Conservation (phyloP, 2,797 vertebrate genomes). For the Sebastes oblongus region DNA sequence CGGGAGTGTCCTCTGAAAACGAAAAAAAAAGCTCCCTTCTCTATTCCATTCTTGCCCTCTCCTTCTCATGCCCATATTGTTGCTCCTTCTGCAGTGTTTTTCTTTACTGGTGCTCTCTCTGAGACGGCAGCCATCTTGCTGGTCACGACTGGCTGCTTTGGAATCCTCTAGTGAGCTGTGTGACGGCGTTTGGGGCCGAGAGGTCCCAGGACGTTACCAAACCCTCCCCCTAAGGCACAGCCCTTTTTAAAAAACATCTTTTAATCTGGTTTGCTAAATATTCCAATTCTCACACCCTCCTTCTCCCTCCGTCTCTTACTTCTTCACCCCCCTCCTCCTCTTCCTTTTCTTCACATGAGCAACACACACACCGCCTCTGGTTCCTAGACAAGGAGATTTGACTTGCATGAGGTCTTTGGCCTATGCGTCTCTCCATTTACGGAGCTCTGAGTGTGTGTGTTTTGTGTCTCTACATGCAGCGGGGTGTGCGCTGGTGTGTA, state of each 20-base stretch:
- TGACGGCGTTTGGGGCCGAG: slow-evolving; percentile 57
- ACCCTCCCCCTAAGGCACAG: not conserved
- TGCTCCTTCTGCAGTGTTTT: slow-evolving; percentile 27
- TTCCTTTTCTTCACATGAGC: slow-evolving; percentile 17
- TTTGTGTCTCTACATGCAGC: slow-evolving; percentile 14
- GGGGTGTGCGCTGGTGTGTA: slow-evolving; percentile 55
- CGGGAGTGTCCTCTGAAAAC: slow-evolving; percentile 38
- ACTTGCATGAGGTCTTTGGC: slow-evolving; percentile 74
- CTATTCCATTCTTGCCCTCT: not conserved
- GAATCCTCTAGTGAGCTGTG: slow-evolving; percentile 52
- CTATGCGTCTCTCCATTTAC: slow-evolving; percentile 72
- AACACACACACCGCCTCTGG: slow-evolving; percentile 41
- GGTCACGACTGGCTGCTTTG: slow-evolving; percentile 60
- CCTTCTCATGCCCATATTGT: not conserved
- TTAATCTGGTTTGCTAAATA: slow-evolving; percentile 48
- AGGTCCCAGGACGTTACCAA: slow-evolving; percentile 45
- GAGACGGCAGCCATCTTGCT: slow-evolving; percentile 53
- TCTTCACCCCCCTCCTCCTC: not conserved
- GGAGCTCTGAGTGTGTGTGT: slow-evolving; percentile 46
- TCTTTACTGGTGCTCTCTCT: not conserved
- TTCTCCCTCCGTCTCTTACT: slow-evolving; percentile 25
- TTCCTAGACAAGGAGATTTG: slow-evolving; percentile 69
- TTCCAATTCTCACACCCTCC: slow-evolving; percentile 52
- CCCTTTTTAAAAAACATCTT: slow-evolving; percentile 12
- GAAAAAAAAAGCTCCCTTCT: slow-evolving; percentile 14